Conservation (phyloP, 1,140 invertebrate genomes). For the Carposina sasakii region DNA sequence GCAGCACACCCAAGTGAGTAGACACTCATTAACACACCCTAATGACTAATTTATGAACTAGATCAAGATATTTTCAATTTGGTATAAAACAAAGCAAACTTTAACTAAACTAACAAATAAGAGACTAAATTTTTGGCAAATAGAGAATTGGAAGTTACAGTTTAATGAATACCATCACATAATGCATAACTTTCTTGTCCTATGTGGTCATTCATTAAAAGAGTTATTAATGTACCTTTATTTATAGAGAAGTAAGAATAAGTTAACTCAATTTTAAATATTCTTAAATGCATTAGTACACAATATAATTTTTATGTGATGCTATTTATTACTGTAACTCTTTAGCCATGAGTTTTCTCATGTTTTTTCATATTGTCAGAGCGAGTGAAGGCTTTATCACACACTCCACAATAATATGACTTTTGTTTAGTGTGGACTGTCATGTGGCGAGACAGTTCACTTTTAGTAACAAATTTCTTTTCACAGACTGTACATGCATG, state of each 20-base stretch:
- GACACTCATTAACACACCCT: slow-evolving; percentile 65
- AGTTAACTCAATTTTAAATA: no score
- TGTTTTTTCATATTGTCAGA: slow-evolving; percentile 73
- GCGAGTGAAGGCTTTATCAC: slow-evolving; percentile 71
- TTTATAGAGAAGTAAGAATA: no score
- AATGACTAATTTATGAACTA: slow-evolving; percentile 69
- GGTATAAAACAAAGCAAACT: slow-evolving; percentile 62
- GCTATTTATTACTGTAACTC: background rate
- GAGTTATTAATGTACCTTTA: no score
- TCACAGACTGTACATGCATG: slow-evolving; percentile 73
- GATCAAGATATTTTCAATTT: slow-evolving; percentile 60
- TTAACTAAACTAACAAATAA: slow-evolving; percentile 50
- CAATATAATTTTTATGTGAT: no score
- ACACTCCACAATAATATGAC: slow-evolving; percentile 74
- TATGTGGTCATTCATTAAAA: no score
- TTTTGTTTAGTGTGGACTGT: slow-evolving; percentile 76
- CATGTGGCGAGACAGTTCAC: slow-evolving; percentile 75
- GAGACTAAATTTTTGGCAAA: slow-evolving; percentile 71
- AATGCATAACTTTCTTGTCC: no score
- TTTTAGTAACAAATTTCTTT: slow-evolving; percentile 76
- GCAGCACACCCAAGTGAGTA: slow-evolving; percentile 57
- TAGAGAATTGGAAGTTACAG: slow-evolving; percentile 57
- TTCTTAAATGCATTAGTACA: no score
- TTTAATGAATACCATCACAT: slow-evolving; percentile 36
- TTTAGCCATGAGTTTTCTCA: slow-evolving; percentile 70